Evolutionary conservation across 2,888 invertebrate genomes (phyloP).

Genomic region (Sylvicola cinctus): DNA sequence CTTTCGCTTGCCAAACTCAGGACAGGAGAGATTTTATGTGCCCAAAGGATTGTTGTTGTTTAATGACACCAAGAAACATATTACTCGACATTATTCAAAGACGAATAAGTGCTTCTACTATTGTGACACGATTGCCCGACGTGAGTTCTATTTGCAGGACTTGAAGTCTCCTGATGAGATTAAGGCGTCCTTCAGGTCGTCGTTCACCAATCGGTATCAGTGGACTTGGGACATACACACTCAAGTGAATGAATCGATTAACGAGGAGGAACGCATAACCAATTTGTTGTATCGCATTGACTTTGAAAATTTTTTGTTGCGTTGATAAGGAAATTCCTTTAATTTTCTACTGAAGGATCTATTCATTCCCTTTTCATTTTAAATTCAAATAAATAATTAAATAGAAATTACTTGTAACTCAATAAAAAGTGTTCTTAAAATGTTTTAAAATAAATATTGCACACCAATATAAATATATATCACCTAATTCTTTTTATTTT

Average conservation of each 20-base stretch:
- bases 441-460: too few relatives aligned
- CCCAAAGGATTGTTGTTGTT: conserved; percentile 22
- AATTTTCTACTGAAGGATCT: too few relatives aligned
- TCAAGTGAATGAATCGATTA: conserved; percentile 18
- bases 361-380: too few relatives aligned
- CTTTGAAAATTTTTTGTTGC: conserved; percentile 7
- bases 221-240: conserved; percentile 23
- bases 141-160: conserved; percentile 12
- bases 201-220: conserved; percentile 15
- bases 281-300: conserved; percentile 10
- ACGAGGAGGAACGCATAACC: conserved; percentile 2
- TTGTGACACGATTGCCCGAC: conserved; percentile 11
- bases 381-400: too few relatives aligned
- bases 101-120: conserved; percentile 17
- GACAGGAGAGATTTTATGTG: conserved; percentile 18
- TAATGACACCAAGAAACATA: conserved; percentile 16
- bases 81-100: conserved; percentile 15
- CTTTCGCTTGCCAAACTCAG: conserved; percentile 14
- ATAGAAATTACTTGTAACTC: too few relatives aligned
- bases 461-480: too few relatives aligned
- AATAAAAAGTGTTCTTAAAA: too few relatives aligned
- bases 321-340: too few relatives aligned
- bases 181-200: conserved; percentile 19
- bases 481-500: too few relatives aligned
- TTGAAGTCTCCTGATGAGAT: conserved; percentile 11